Evolutionary conservation across 2,888 invertebrate genomes (phyloP).

Genomic region (Mayetiola destructor): DNA sequence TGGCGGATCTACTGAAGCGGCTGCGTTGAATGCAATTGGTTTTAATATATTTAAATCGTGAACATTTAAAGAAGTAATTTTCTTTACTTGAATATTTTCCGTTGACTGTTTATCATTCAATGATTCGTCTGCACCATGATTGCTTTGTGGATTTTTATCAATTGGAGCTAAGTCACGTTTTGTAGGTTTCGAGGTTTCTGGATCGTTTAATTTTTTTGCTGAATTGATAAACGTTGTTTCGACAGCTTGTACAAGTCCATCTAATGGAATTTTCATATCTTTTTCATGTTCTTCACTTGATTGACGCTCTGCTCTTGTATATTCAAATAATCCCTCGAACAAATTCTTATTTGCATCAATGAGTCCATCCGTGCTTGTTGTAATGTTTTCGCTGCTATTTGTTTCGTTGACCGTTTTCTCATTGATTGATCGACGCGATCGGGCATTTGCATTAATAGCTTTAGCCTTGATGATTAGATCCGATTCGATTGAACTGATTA

Average conservation of each 20-base stretch:
- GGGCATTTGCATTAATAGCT: neutral
- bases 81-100: neutral
- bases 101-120: neutral
- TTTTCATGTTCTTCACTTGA: neutral
- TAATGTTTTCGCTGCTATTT: neutral
- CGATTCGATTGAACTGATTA: neutral
- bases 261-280: constrained; percentile 5
- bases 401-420: neutral
- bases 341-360: constrained; percentile 1
- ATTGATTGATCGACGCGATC: neutral
- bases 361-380: neutral
- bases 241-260: neutral
- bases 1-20: neutral
- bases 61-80: neutral
- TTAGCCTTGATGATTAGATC: neutral
- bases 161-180: neutral
- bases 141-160: neutral
- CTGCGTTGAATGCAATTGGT: neutral
- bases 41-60: neutral
- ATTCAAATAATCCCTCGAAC: constrained; percentile 6
- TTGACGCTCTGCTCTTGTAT: neutral
- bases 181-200: neutral
- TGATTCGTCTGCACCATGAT: neutral
- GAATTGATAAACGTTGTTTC: constrained; percentile 3
- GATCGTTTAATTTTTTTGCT: neutral